Evolutionary conservation across 2,113 vertebrate genomes (phyloP), one percentile per base, ranked within the genome.

Genomic region (Hyaena hyaena): DNA sequence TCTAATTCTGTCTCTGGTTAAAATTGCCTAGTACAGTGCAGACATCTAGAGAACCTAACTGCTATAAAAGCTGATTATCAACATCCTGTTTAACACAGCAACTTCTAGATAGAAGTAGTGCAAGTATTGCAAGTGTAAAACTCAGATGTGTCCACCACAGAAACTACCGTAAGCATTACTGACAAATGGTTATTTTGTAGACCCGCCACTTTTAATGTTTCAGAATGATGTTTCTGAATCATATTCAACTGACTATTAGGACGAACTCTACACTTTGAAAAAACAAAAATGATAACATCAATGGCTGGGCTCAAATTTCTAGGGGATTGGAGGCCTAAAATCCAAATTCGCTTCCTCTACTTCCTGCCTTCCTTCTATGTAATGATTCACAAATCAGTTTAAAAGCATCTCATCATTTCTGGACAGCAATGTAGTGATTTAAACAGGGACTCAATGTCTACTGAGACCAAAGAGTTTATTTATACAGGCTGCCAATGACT

Each of bases 351-450:
- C 53, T 95, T 84, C 43, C 28, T 61, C 35, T 28, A 26, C 28
- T 69, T 68, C 43, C 33, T 88, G 31, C 16, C 86, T 92, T 33
- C 48, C 43, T 90, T 94, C 74, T 77, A 74, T 1, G 1, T 65
- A 55, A 73, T 80, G 84, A 95, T n/a, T 89, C 39, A 31, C 31
- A 83, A 87, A 71, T 65, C 61, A 33, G 23, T 87, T 80, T 90
- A 39, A 83, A 91, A 91, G 63, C 77, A 43, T 1, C 43, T 15
- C 33, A 19, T 66, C 48, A 39, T 61, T 97, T 93, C 69, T 90
- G 80, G 92, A 93, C 39, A 76, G 65, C 28, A 84, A 95, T 66
- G 68, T 83, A 86, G 86, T 93, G 80, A 77, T 68, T 93, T 82
- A 74, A 77, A 93, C 14, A 74, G 63, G 83, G 63, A 89, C 86